phyloP scores from a whole-genome alignment of 1,140 invertebrate species.

The Halyomorpha halys region DNA sequence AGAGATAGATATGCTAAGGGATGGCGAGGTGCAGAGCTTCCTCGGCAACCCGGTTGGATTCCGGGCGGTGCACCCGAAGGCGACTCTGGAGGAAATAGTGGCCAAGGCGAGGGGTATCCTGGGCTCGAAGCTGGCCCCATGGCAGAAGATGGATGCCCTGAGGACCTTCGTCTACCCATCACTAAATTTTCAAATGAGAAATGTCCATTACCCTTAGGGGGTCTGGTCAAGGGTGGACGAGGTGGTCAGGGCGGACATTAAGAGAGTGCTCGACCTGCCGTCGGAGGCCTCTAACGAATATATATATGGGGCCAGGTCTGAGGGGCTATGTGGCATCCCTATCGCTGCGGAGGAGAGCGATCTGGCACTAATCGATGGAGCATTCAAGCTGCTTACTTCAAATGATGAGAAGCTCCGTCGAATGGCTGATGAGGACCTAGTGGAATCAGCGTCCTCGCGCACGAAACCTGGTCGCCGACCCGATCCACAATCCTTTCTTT shows the following conservation, averaged over 20 bases:
- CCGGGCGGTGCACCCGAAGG: conserved; percentile 22
- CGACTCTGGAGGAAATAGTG: no score
- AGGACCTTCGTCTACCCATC: conserved; percentile 34
- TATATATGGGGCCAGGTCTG: no score
- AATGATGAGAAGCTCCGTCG: background rate
- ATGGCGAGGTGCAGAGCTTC: no score
- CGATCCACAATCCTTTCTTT: background rate
- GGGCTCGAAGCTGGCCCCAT: conserved; percentile 33
- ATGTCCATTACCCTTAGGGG: conserved; percentile 25
- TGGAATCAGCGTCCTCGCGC: background rate
- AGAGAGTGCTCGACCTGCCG: no score
- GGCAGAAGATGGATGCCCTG: conserved; percentile 34
- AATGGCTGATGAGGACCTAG: background rate
- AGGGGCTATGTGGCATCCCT: no score
- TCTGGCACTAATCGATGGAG: background rate
- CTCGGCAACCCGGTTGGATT: no score
- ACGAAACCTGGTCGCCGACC: background rate
- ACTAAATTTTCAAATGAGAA: conserved; percentile 33
- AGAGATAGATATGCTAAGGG: no score
- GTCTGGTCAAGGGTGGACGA: no score
- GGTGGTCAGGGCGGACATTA: no score
- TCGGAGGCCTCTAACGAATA: no score
- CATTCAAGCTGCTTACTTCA: background rate
- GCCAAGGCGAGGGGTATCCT: conserved; percentile 22
- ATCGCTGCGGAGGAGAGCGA: background rate